Evolutionary conservation across 2,797 vertebrate species (phyloP), one percentile per base, ranked within the genome.

Genomic region (Sebastes reedi): DNA sequence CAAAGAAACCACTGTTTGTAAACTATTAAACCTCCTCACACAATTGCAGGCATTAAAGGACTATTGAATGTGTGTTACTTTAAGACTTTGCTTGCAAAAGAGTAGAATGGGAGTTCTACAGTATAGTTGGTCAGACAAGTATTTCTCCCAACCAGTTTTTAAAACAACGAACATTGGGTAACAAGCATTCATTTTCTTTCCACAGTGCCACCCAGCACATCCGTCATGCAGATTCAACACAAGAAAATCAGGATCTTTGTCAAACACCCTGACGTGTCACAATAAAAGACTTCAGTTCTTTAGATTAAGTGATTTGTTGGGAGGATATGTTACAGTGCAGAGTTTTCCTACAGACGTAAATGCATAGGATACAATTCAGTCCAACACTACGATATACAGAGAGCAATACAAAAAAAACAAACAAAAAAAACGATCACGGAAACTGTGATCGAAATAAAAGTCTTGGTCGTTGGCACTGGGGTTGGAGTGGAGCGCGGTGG

Each of bases 331-430:
- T 80, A 89, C 77, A 84, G 77, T 80, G 81, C 79, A 90, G 72
- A 58, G 81, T 74, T 86, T 84, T 81, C 71, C 70, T 77, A 90
- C 75, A 75, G 71, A 90, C 79, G 27, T 66, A 81, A 92, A 94
- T 93, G 93, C 93, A 94, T 92, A 93, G 91, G 80, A 93, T 92
- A 92, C 68, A 89, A 90, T 87, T 90, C 84, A 85, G 75, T 89
- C 81, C 77, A 84, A 87, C 88, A 90, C 82, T 76, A 92, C 80
- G 80, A 83, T 79, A 87, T 62, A 89, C 56, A 12, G 71, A 83
- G 71, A 91, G 90, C 86, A 87, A 87, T 85, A 86, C 61, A 88
- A 89, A 84, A 88, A 64, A 55, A 20, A 59, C 64, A 25, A 12
- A 65, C 0, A 54, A 69, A 55, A 20, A 30, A 55, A 29, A 56